A percentile compares a stretch with the other conserved stretches of the same genome.
Conservation (phyloP, 2,113 vertebrate species). For the Xyliphius kryptos region DNA sequence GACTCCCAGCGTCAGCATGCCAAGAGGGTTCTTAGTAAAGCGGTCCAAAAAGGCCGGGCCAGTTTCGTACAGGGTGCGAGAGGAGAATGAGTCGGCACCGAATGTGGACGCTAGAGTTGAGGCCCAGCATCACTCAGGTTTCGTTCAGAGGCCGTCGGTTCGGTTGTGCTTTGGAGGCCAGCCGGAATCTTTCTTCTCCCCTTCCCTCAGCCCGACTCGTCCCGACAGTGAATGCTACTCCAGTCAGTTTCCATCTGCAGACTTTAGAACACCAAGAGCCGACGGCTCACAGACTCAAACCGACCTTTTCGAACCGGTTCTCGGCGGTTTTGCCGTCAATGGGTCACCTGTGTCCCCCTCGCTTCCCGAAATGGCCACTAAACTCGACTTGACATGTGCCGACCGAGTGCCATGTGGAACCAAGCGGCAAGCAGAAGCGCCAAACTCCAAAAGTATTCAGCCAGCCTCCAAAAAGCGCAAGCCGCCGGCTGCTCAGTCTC, state of each 20-base stretch:
- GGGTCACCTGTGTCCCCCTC: constrained; percentile 32
- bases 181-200: constrained; percentile 13
- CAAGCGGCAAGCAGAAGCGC: constrained; percentile 30
- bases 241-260: constrained; percentile 9
- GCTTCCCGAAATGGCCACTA: constrained; percentile 42
- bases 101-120: background rate
- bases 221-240: constrained; percentile 37
- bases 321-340: constrained; percentile 32
- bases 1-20: constrained; percentile 42
- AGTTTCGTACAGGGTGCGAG: constrained; percentile 49
- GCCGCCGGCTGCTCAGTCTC: too few relatives aligned
- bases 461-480: constrained; percentile 40
- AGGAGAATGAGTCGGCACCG: constrained; percentile 11
- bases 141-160: constrained; percentile 21
- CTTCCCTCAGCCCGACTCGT: constrained; percentile 32
- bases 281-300: constrained; percentile 30
- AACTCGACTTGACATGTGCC: constrained; percentile 35
- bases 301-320: constrained; percentile 41
- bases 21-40: constrained; percentile 56
- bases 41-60: constrained; percentile 44
- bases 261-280: constrained; percentile 22
- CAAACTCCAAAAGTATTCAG: constrained; percentile 22
- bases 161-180: constrained; percentile 34
- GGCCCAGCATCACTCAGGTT: background rate
- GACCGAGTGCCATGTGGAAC: background rate